Conservation (phyloP, 2,113 vertebrate genomes). For the Egretta garzetta region DNA sequence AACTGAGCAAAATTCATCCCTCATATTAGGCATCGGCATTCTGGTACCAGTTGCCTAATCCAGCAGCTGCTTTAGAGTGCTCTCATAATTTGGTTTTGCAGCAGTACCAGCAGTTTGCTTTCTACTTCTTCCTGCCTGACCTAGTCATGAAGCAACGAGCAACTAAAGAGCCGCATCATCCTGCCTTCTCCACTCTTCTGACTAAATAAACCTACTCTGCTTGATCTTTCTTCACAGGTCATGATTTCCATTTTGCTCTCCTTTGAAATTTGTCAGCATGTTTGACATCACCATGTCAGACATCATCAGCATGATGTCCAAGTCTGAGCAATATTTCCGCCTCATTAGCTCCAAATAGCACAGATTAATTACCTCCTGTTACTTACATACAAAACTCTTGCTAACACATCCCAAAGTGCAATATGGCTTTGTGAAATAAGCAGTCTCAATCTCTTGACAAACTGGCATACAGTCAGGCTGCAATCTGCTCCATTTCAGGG, state of each 20-base stretch:
- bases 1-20: neutral
- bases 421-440: neutral
- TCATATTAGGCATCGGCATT: fast-evolving
- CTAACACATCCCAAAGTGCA: neutral
- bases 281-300: neutral
- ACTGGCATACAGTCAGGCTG: neutral
- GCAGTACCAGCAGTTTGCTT: neutral
- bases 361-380: conserved; percentile 23
- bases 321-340: neutral
- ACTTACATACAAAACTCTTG: neutral
- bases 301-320: neutral
- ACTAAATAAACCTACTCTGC: neutral
- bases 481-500: neutral
- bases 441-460: neutral
- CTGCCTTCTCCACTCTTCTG: neutral
- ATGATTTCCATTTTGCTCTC: neutral
- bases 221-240: neutral
- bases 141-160: neutral
- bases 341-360: conserved; percentile 13
- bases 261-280: neutral
- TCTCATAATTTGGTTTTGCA: neutral
- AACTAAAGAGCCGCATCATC: neutral
- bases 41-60: neutral
- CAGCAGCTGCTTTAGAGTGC: neutral
- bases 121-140: neutral